Conservation (phyloP, 1,140 invertebrate species). For the Ptiloglossa arizonensis region DNA sequence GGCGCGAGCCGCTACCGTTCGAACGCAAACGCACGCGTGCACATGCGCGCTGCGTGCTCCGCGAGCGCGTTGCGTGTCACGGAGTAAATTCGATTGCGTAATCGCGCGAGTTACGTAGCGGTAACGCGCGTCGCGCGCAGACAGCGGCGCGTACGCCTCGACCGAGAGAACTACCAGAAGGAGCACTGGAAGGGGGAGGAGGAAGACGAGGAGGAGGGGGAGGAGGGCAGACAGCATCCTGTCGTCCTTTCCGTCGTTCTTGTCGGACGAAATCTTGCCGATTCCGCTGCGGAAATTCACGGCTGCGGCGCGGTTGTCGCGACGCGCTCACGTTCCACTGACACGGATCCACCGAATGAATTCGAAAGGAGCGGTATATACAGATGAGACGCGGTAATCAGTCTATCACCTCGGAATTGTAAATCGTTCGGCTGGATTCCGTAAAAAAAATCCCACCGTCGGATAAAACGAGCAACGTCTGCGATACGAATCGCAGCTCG, state of each 20-base stretch:
- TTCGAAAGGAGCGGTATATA: background rate
- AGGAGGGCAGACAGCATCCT: background rate
- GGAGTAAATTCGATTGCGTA: constrained; percentile 49
- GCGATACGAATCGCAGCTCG: too few species aligned
- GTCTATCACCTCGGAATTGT: background rate
- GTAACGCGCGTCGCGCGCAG: too few species aligned
- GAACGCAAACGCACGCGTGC: constrained; percentile 42
- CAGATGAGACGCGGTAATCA: background rate
- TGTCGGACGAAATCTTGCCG: too few species aligned
- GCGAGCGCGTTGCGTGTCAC: constrained; percentile 41
- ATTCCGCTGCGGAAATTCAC: background rate
- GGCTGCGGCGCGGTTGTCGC: background rate
- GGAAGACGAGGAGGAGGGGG: too few species aligned
- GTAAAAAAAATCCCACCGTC: too few species aligned
- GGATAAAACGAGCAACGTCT: too few species aligned
- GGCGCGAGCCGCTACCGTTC: constrained; percentile 53
- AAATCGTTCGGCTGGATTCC: too few species aligned
- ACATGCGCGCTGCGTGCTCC: constrained; percentile 9
- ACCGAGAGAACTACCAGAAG: too few species aligned
- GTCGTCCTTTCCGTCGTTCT: background rate
- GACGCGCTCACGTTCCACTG: background rate
- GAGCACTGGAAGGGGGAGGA: too few species aligned
- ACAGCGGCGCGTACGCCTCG: too few species aligned
- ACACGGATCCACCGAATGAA: background rate
- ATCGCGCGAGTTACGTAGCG: constrained; percentile 21